Base-by-base conservation (phyloP, 2,888 invertebrate species). In the Eugnorisma glareosa region DNA sequence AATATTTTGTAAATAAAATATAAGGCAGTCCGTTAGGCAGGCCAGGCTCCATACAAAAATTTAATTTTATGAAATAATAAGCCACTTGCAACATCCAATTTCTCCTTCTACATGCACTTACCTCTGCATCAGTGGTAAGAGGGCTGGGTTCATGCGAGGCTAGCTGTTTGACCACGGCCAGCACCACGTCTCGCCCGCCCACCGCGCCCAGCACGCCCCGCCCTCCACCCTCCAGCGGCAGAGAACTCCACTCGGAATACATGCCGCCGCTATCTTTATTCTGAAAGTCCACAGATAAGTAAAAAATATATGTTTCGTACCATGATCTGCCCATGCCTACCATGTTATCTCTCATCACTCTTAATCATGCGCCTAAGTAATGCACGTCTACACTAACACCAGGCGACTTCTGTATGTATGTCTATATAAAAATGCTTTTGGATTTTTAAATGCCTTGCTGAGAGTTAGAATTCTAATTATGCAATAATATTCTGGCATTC, bases 111-210 rank as follows among this genome's bases (percentile, higher is more conserved):
- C 3, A 37, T 8, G 0, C 6, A 67, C 77, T 63, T 92, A 98
- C 99, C 97, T 99, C 99, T 91, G 97, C 98, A 93, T 99, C 99
- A 69, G 98, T 98, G 40, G 97, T 97, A 75, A 99, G 97, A 48
- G 98, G 97, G 92, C 99, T 99, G 8, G 98, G 98, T 89, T 99
- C 98, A 83, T 98, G 98, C 86, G 98, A 98, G 2, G 98, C 98
- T 11, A 99, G 97, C 90, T 98, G 98, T 88, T 97, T 97, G 61
- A 99, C 98, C 24, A 99, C 98, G 2, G 98, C 98, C 51, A 98
- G 95, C 24, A 98, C 98, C 13, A 99, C 98, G 90, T 98, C 98
- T 87, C 97, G 97, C 24, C 99, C 98, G 8, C 98, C 98, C 90
- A 99, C 98, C 84, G 98, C 98, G 74, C 98, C 98, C 72, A 99